These are phyloP conservation scores for Aphidius colemani DNA, from an alignment of 2,888 invertebrate genomes.

Conservation along the genomic window DNA sequence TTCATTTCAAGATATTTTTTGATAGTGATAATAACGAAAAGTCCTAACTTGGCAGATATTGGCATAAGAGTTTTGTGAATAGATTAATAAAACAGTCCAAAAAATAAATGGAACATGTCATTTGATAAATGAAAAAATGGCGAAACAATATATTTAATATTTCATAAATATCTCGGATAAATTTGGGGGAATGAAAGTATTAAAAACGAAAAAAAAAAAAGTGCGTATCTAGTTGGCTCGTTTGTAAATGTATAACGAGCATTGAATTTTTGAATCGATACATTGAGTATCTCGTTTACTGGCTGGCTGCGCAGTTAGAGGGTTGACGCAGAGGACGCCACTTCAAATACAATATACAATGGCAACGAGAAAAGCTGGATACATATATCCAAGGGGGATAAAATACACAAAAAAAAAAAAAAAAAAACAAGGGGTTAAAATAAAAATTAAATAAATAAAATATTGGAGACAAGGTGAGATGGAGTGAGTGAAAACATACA, in stretches of 20 bases:
- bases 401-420: neutral
- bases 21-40: too few relatives aligned
- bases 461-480: too few relatives aligned
- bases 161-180: too few relatives aligned
- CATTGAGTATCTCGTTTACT: slow-evolving; percentile 35
- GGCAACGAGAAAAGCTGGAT: neutral
- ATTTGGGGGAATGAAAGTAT: too few relatives aligned
- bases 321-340: slow-evolving; percentile 30
- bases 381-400: neutral
- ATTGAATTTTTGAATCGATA: slow-evolving; percentile 36
- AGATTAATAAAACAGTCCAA: too few relatives aligned
- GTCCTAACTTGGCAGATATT: too few relatives aligned
- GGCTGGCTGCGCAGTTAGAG: slow-evolving; percentile 20
- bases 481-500: neutral
- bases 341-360: slow-evolving; percentile 28
- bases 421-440: slow-evolving; percentile 8
- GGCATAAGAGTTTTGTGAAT: too few relatives aligned
- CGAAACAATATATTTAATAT: too few relatives aligned
- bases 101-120: too few relatives aligned
- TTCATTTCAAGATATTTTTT: too few relatives aligned
- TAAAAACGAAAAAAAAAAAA: neutral
- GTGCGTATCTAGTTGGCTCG: slow-evolving; percentile 13
- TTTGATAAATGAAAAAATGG: too few relatives aligned
- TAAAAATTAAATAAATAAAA: too few relatives aligned
- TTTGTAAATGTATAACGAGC: slow-evolving; percentile 32